phyloP scores from a whole-genome alignment of 2,113 vertebrate genomes.

The Crocuta crocuta region DNA sequence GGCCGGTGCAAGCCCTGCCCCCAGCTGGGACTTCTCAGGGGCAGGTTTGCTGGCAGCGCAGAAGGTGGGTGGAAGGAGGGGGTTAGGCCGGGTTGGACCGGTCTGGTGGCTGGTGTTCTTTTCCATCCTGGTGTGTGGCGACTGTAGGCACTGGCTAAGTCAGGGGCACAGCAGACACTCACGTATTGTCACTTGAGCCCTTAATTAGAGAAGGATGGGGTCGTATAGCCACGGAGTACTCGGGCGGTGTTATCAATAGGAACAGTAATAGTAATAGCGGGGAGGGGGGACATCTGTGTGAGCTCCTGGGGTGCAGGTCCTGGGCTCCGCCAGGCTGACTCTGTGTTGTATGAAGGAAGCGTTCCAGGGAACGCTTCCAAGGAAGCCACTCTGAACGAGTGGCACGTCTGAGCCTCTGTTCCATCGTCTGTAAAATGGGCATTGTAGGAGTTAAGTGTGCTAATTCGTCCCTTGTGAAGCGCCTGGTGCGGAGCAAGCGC shows the following conservation, averaged over 20 bases:
- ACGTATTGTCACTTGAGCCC: neutral
- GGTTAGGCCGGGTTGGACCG: neutral
- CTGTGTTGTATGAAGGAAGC: neutral
- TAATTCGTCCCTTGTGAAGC: too few species aligned
- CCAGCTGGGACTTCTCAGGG: neutral
- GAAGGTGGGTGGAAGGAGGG: neutral
- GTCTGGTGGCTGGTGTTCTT: neutral
- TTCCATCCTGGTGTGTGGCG: fast-evolving
- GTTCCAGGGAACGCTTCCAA: too few species aligned
- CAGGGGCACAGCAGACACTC: neutral
- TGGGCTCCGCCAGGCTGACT: neutral
- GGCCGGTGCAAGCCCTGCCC: neutral
- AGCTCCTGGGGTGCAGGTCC: fast-evolving
- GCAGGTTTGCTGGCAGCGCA: too few species aligned
- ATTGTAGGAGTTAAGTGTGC: neutral
- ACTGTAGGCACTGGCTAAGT: neutral
- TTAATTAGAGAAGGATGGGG: neutral
- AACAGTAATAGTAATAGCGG: fast-evolving
- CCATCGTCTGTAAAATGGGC: neutral
- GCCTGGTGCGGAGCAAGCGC: neutral
- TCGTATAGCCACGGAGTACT: fast-evolving
- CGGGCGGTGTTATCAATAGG: too few species aligned
- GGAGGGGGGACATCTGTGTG: fast-evolving
- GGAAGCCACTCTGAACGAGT: neutral
- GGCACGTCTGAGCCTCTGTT: neutral